Conservation (phyloP, 2,113 vertebrate genomes). For the Panthera leo region DNA sequence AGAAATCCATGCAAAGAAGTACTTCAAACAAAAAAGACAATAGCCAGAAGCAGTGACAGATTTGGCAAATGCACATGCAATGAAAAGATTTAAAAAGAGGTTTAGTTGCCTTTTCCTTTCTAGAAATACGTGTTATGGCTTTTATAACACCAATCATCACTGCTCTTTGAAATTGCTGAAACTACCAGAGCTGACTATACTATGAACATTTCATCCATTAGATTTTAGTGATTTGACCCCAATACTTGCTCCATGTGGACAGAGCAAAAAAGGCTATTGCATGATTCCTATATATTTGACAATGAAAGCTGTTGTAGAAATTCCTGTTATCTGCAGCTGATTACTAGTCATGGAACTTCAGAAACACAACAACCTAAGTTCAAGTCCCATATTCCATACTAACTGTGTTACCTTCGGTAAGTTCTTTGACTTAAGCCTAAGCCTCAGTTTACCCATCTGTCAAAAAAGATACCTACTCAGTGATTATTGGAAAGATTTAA, state of each 20-base stretch:
- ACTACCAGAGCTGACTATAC: not conserved
- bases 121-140: not conserved
- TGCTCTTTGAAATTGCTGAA: constrained; percentile 41
- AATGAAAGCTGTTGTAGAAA: not conserved
- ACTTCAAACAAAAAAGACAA: not conserved
- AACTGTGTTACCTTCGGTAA: not conserved
- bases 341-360: not conserved
- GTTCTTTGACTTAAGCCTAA: not conserved
- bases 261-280: not conserved
- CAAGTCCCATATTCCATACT: not conserved
- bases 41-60: constrained; percentile 43
- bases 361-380: not conserved
- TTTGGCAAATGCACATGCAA: constrained; percentile 55
- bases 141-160: constrained; percentile 15
- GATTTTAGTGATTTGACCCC: constrained; percentile 45
- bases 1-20: constrained; percentile 54
- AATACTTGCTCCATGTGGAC: not conserved
- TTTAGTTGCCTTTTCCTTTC: constrained; percentile 11
- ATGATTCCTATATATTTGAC: not conserved
- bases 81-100: not conserved
- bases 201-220: constrained; percentile 14
- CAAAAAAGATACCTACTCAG: not conserved
- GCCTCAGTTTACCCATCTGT: not conserved
- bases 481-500: not conserved
- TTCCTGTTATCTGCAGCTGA: not conserved